Base-by-base conservation (phyloP, 2,797 vertebrate species). In the Falco biarmicus region DNA sequence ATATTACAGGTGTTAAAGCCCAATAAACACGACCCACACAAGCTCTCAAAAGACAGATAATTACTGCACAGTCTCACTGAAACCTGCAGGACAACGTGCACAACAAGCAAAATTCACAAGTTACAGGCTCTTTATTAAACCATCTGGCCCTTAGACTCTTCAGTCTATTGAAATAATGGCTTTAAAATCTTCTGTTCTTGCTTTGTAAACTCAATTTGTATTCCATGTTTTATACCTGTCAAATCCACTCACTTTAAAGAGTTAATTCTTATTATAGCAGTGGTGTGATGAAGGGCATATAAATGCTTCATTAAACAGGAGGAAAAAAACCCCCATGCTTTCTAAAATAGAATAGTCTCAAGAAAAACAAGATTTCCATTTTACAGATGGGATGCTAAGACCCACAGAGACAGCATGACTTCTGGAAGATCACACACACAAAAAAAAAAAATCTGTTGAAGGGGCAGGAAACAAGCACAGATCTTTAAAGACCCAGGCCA, bases 321-420 rank as follows among this genome's bases (percentile, higher is more conserved):
- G 29, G 24, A 6, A 15, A 54, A 63, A 70, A 32, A 3, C 0
- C 0, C 0, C 0, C 15, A 24, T 3, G 43, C 18, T 31, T 77
- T 80, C 61, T 45, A 80, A 53, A 82, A 50, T 5, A 69, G 13
- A 53, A 32, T 1, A 26, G 7, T 48, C 61, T 68, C 47, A n/a
- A 24, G 39, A 76, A 75, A 65, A 51, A 6, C 3, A 71, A 37
- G 13, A 63, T 39, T 87, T 53, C 43, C 22, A 47, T 81, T 84
- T 84, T 91, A 78, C 15, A 56, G 50, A 65, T n/a, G 13, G 43
- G 45, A 65, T 84, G 34, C 60, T 39, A 63, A 73, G 61, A 57
- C 12, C 9, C 60, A 89, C 47, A 71, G 57, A 61, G 20, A 21
- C 43, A 84, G 61, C 31, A 34, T 0, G 24, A 75, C n/a, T 73